A percentile compares a stretch with the other conserved stretches of the same genome.
Evolutionary conservation across 2,888 invertebrate genomes (phyloP).

Genomic region (Zaprionus bogoriensis): DNA sequence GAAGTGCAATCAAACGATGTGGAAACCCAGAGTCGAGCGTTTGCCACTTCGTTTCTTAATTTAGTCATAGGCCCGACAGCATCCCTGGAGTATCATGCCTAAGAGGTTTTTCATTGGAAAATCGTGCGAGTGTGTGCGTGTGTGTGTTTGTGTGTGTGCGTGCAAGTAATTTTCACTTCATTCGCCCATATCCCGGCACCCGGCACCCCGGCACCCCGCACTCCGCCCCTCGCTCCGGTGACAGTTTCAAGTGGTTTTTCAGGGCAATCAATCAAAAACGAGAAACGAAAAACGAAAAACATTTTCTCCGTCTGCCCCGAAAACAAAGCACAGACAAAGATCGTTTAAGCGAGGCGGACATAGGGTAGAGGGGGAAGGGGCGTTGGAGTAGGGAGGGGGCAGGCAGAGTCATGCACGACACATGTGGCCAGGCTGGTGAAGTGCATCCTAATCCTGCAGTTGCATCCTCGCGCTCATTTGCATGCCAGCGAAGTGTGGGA

Average conservation of each 20-base stretch:
- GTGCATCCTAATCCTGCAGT: conserved; percentile 59
- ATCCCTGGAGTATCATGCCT: conserved; percentile 28
- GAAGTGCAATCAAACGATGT: no score
- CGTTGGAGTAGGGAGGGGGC: not conserved
- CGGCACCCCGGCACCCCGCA: not conserved
- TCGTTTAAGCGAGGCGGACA: conserved; percentile 32
- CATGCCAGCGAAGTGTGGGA: conserved; percentile 34
- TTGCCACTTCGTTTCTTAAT: conserved; percentile 30
- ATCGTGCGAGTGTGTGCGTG: conserved; percentile 25
- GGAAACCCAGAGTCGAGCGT: no score
- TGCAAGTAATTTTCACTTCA: conserved; percentile 74
- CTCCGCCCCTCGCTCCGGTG: conserved; percentile 26
- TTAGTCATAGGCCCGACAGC: conserved; percentile 40
- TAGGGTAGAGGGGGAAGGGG: not conserved
- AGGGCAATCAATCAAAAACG: conserved; percentile 70
- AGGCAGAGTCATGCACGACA: conserved; percentile 35
- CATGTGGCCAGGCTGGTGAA: conserved; percentile 51
- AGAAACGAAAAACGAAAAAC: conserved; percentile 44
- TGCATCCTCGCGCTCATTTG: conserved; percentile 48
- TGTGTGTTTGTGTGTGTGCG: conserved; percentile 16
- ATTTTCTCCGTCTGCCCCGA: conserved; percentile 35
- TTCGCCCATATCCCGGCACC: conserved; percentile 18
- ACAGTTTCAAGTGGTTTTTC: conserved; percentile 75
- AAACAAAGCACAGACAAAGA: conserved; percentile 58
- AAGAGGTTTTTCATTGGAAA: conserved; percentile 72